Conservation (phyloP, 2,888 invertebrate species). For the Lochmaea capreae region DNA sequence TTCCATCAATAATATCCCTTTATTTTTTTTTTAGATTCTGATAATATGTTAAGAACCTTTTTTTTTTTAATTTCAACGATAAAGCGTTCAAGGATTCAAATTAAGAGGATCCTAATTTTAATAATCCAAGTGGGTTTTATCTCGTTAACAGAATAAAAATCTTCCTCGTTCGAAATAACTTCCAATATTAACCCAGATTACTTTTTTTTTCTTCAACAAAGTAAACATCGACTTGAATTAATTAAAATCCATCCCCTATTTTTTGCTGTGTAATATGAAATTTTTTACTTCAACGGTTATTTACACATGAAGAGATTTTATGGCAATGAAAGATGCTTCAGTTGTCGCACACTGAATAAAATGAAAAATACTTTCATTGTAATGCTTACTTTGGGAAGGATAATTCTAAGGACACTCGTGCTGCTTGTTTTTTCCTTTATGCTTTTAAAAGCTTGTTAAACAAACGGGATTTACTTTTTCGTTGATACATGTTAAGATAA, state of each 20-base stretch:
- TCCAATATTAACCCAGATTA: not conserved
- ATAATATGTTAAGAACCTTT: too few relatives aligned
- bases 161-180: not conserved
- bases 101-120: too few relatives aligned
- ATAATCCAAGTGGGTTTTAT: too few relatives aligned
- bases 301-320: conserved; percentile 21
- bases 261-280: not conserved
- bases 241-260: not conserved
- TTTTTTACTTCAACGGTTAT: conserved; percentile 13
- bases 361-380: not conserved
- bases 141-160: not conserved
- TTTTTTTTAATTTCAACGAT: too few relatives aligned
- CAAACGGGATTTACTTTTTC: too few relatives aligned
- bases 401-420: not conserved
- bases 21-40: too few relatives aligned
- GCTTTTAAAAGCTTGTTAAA: not conserved
- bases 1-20: too few relatives aligned
- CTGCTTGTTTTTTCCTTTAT: not conserved
- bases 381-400: not conserved
- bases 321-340: conserved; percentile 12
- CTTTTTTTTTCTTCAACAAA: not conserved
- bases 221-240: not conserved
- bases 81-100: too few relatives aligned
- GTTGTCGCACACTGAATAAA: not conserved
- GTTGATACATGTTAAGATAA: too few relatives aligned